These are phyloP conservation scores for Enteromius trimaculatus DNA, from an alignment of 2,797 vertebrate species.

Conservation along the genomic window DNA sequence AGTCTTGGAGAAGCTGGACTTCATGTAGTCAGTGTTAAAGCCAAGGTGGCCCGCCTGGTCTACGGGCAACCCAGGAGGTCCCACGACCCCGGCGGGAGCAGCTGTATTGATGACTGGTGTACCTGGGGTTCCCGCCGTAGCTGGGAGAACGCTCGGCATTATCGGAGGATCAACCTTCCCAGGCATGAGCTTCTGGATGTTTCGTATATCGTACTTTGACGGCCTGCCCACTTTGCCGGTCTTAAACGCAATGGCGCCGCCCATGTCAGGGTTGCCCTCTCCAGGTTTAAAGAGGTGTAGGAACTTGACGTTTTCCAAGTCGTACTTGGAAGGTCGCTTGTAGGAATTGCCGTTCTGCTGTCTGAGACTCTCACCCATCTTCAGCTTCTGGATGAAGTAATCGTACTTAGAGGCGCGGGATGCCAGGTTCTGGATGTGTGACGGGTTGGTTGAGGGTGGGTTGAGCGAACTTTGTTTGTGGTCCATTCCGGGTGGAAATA, in stretches of 20 bases:
- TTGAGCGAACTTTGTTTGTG: conserved; percentile 86
- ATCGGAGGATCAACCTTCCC: conserved; percentile 83
- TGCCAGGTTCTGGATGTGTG: conserved; percentile 90
- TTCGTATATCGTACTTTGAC: conserved; percentile 95
- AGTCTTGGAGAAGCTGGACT: conserved; percentile 98
- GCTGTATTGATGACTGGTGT: conserved; percentile 72
- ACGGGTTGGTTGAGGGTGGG: conserved; percentile 78
- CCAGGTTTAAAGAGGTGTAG: conserved; percentile 98
- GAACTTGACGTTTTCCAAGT: conserved; percentile 97
- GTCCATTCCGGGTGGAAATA: conserved; percentile 83
- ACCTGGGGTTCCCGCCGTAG: conserved; percentile 79
- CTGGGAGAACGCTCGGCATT: conserved; percentile 82
- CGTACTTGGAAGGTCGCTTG: conserved; percentile 96
- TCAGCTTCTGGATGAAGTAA: conserved; percentile 98
- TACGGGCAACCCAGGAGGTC: conserved; percentile 74
- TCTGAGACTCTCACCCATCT: conserved; percentile 91
- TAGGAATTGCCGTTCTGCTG: conserved; percentile 94
- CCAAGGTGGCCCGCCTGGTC: conserved; percentile 88
- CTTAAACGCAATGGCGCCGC: conserved; percentile 97
- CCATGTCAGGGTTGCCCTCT: conserved; percentile 96
- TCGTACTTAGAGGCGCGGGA: conserved; percentile 95
- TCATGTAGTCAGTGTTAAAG: conserved; percentile 93
- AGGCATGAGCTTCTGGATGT: conserved; percentile 92
- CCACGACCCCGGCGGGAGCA: conserved; percentile 69
- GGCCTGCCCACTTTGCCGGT: conserved; percentile 97